These are phyloP conservation scores for Brienomyrus longianalis DNA, from an alignment of 2,113 vertebrate species.

Conservation along the genomic window DNA sequence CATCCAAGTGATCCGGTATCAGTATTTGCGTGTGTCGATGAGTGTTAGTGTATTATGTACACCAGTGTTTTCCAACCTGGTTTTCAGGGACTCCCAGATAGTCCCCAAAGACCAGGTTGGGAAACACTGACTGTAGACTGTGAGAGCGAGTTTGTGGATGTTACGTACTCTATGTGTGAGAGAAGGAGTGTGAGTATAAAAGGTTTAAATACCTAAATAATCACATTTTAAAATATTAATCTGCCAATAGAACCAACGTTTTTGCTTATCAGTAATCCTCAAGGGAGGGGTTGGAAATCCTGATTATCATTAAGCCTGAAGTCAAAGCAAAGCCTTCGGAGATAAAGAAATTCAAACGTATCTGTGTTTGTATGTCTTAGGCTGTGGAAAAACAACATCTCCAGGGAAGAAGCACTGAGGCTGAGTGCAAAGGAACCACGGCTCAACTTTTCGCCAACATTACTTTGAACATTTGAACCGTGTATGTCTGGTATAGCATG, in stretches of 20 bases:
- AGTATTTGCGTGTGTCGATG: not conserved
- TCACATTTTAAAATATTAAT: not conserved
- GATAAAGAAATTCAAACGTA: not conserved
- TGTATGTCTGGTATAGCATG: not conserved
- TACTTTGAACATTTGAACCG: not conserved
- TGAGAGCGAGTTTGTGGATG: not conserved
- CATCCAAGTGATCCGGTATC: constrained; percentile 71
- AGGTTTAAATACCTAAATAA: not conserved
- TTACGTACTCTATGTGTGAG: not conserved
- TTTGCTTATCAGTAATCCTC: not conserved
- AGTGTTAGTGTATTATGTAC: not conserved
- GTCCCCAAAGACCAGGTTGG: not conserved
- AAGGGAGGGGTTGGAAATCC: not conserved
- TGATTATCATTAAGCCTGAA: not conserved
- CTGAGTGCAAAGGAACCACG: constrained; percentile 63
- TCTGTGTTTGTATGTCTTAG: constrained; percentile 47
- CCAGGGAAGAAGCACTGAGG: constrained; percentile 15
- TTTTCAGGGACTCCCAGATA: not conserved
- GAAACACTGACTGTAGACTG: not conserved
- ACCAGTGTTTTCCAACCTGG: not conserved
- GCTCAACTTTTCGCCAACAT: constrained; percentile 67
- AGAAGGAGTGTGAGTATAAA: not conserved
- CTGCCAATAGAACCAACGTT: not conserved
- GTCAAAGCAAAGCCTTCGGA: not conserved
- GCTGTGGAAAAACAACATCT: constrained; percentile 73